phyloP scores from a whole-genome alignment of 2,797 vertebrate species.

The Liparis tanakae region DNA sequence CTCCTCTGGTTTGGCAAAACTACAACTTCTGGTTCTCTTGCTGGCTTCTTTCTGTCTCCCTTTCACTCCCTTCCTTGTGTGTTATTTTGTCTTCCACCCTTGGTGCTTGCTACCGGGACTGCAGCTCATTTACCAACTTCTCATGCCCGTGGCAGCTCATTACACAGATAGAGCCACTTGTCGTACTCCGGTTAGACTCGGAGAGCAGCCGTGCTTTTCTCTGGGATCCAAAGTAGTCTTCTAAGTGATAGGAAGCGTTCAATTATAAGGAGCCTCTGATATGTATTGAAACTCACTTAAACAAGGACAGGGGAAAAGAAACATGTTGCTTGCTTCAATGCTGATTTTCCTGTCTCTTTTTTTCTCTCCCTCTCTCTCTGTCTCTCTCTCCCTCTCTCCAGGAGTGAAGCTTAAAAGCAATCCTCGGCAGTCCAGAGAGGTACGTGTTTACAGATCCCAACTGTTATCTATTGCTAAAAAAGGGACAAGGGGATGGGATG shows the following conservation, averaged over 20 bases:
- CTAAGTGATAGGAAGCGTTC: constrained; percentile 45
- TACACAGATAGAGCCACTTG: constrained; percentile 49
- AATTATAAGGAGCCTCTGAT: constrained; percentile 48
- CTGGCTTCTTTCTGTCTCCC: not conserved
- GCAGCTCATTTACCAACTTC: constrained; percentile 58
- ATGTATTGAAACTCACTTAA: constrained; percentile 24
- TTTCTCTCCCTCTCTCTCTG: not conserved
- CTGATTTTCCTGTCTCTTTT: constrained; percentile 60
- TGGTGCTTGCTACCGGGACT: constrained; percentile 1
- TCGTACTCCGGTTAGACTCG: constrained; percentile 24
- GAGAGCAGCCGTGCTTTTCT: constrained; percentile 28
- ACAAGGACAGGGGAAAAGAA: constrained; percentile 31
- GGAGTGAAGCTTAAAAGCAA: constrained; percentile 67
- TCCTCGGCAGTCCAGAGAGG: constrained; percentile 76
- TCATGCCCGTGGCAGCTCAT: constrained; percentile 57
- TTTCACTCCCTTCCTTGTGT: not conserved
- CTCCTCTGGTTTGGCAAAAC: constrained; percentile 4
- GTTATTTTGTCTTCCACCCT: constrained; percentile 7
- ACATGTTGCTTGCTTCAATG: constrained; percentile 45
- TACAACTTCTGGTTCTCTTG: not conserved
- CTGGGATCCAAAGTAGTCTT: constrained; percentile 35
- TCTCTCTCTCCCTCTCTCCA: constrained; percentile 57
- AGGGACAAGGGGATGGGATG: not conserved
- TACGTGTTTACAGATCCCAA: constrained; percentile 66
- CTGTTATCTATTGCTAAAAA: constrained; percentile 62